Percentiles rank a stretch among this genome's conserved stretches.
phyloP scores from a whole-genome alignment of 23 tunicate species.

The Ciona savignyi region DNA sequence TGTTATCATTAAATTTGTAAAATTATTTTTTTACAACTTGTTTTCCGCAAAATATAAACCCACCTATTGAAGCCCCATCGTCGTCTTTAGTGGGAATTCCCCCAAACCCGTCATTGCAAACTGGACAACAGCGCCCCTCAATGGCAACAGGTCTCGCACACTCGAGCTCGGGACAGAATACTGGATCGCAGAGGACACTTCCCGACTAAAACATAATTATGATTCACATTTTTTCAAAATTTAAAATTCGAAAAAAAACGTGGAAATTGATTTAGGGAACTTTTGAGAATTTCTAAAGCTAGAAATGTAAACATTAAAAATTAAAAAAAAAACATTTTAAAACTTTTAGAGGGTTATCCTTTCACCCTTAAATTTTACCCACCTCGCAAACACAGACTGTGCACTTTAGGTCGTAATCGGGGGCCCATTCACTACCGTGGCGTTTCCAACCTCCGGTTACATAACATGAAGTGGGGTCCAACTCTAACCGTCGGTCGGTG shows the following conservation, averaged over 20 bases:
- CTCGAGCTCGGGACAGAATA: constrained; percentile 37
- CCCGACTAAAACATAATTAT: constrained; percentile 18
- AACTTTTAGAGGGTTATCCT: too few relatives aligned
- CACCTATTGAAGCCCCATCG: constrained; percentile 34
- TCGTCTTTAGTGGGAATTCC: constrained; percentile 18
- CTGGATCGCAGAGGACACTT: constrained; percentile 46
- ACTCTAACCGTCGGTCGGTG: constrained; percentile 15
- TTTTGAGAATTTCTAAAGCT: not conserved
- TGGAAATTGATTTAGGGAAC: too few relatives aligned
- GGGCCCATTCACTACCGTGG: constrained; percentile 54
- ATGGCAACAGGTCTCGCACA: constrained; percentile 43
- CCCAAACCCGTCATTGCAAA: constrained; percentile 58
- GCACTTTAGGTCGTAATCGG: constrained; percentile 50
- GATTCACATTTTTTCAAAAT: too few relatives aligned
- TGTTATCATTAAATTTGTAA: too few relatives aligned
- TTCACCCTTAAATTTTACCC: too few relatives aligned
- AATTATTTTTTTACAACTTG: too few relatives aligned
- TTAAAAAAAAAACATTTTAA: not conserved
- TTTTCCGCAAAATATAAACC: not conserved
- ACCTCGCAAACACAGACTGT: constrained; percentile 70
- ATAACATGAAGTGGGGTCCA: constrained; percentile 39
- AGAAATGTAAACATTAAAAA: not conserved
- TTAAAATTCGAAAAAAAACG: too few relatives aligned
- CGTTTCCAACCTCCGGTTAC: constrained; percentile 34
- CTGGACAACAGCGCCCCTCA: constrained; percentile 58